Base-by-base conservation (phyloP, 2,888 invertebrate genomes). In the Halocaridina rubra region DNA sequence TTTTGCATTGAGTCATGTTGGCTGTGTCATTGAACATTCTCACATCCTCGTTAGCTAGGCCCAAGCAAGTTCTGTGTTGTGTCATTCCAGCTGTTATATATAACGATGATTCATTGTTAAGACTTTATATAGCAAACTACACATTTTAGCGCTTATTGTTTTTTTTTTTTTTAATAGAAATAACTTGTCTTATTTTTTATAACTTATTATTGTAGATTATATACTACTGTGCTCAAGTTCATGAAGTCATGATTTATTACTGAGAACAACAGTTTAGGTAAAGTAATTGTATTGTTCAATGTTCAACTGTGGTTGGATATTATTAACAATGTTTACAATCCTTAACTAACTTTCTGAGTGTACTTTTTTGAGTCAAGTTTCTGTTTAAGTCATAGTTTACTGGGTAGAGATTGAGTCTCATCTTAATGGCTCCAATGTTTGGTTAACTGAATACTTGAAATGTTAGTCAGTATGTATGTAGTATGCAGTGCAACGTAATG, bases 41-140 rank as follows among this genome's bases (percentile, higher is more conserved):
- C 82, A 78, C 82, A 77, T 77, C 78, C 82, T 72, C 53, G n/a
- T 71, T 71, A 84, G 78, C 32, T 71, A 78, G 82, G 78, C 82
- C 77, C 72, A 77, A 69, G 69, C 78, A 59, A 61, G 78, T 84
- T 84, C 75, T 81, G 71, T 84, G 78, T 72, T 84, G 72, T 78
- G 78, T 84, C 82, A 84, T 84, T 84, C 82, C 82, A 84, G 61
- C 78, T 78, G 77, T 81, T 81, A 76, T 76, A 81, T 81, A 76
- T 67, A 76, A 69, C 75, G 69, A 57, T 81, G 75, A 67, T n/a
- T n/a, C n/a, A 67, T 72, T 81, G 57, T 81, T 29, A 46, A 81
- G 53, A 29, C 32, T 75, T 81, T 81, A 59, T 81, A n/a, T n/a
- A n/a, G n/a, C n/a, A n/a, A n/a, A n/a, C n/a, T n/a, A n/a, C n/a